Conservation (phyloP, 2,113 vertebrate genomes). For the Malurus melanocephalus region DNA sequence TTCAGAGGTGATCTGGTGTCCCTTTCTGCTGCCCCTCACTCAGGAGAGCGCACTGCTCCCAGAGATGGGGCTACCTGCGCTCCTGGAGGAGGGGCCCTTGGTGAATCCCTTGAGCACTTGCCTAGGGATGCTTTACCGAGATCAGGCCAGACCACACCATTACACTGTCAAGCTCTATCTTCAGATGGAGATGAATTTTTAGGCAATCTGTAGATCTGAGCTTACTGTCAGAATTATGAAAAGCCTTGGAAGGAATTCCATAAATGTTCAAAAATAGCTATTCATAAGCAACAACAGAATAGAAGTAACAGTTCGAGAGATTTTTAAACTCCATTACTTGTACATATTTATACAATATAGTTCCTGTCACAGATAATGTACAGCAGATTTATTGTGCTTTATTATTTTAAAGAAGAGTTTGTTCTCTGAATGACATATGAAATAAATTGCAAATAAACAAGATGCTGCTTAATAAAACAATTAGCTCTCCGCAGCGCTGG, state of each 20-base stretch:
- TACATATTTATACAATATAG: conserved; percentile 65
- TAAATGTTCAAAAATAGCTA: conserved; percentile 68
- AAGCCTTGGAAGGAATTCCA: conserved; percentile 71
- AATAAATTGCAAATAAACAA: conserved; percentile 74
- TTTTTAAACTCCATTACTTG: conserved; percentile 61
- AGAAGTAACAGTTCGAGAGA: conserved; percentile 65
- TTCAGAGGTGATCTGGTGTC: accelerated
- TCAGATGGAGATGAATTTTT: conserved; percentile 61
- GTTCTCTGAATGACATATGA: conserved; percentile 41
- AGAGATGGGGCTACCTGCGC: neutral
- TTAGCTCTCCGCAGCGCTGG: conserved; percentile 64
- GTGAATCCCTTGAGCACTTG: neutral
- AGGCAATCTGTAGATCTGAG: conserved; percentile 63
- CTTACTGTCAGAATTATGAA: conserved; percentile 71
- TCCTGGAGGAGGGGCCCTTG: neutral
- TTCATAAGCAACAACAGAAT: conserved; percentile 63
- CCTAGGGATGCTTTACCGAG: neutral
- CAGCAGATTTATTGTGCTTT: conserved; percentile 38
- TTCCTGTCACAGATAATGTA: conserved; percentile 42
- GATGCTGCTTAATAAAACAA: conserved; percentile 75
- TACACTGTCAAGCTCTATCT: conserved; percentile 32
- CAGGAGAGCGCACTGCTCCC: accelerated
- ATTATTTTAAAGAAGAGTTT: conserved; percentile 28
- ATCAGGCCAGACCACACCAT: conserved; percentile 27
- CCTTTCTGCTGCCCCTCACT: accelerated